Evolutionary conservation across 2,797 vertebrate genomes (phyloP).

Genomic region (Rhabdophis nuchalis): DNA sequence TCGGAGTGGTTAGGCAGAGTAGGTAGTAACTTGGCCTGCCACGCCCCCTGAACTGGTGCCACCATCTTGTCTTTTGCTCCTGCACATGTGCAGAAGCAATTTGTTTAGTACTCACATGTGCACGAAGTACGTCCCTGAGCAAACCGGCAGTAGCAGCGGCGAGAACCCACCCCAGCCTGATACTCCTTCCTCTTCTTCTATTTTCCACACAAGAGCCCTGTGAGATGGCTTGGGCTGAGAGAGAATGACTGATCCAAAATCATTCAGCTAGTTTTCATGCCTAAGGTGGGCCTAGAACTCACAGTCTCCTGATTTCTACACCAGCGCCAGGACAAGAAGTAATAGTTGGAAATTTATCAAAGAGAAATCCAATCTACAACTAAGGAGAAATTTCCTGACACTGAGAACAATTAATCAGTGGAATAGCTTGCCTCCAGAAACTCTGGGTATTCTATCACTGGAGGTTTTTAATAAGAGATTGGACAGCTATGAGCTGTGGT

Average conservation of each 20-base stretch:
- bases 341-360: not conserved
- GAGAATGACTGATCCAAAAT: not conserved
- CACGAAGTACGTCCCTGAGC: too few species aligned
- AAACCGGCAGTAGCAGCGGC: too few species aligned
- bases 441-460: not conserved
- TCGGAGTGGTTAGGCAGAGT: too few species aligned
- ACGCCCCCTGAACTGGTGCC: too few species aligned
- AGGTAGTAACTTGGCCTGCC: too few species aligned
- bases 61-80: too few species aligned
- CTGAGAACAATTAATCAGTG: not conserved
- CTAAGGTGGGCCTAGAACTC: not conserved
- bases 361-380: not conserved
- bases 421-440: not conserved
- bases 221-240: not conserved
- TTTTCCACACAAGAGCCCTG: not conserved
- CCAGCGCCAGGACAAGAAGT: not conserved
- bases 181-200: not conserved
- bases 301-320: not conserved
- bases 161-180: not conserved
- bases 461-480: not conserved
- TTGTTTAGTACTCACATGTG: too few species aligned
- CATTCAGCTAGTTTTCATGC: not conserved
- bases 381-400: not conserved
- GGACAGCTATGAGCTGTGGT: not conserved
- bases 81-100: too few species aligned